Percentiles rank a stretch among this genome's conserved stretches.
phyloP scores from a whole-genome alignment of 2,113 vertebrate species.

The Nanger granti region DNA sequence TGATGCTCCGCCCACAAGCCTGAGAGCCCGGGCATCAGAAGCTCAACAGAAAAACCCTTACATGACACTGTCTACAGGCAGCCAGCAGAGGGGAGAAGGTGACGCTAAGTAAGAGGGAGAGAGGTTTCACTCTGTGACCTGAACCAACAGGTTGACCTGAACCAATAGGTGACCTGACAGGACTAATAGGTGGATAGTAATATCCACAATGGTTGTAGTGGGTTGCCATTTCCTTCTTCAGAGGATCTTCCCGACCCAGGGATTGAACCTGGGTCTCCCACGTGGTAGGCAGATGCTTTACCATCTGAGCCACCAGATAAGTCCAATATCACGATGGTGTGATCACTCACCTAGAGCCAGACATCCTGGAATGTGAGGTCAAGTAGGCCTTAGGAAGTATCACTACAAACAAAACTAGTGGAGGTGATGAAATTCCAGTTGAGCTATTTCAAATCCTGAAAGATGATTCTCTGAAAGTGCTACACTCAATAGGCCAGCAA shows the following conservation, averaged over 20 bases:
- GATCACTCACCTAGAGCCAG: neutral
- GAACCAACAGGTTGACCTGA: neutral
- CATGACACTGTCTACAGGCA: neutral
- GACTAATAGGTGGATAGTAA: neutral
- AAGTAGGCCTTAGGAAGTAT: neutral
- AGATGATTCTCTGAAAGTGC: neutral
- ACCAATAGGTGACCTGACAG: neutral
- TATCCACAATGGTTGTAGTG: neutral
- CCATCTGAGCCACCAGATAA: too few species aligned
- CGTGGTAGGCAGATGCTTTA: too few species aligned
- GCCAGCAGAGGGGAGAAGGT: too few species aligned
- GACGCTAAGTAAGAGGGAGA: neutral
- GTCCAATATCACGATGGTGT: neutral
- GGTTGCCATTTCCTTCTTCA: too few species aligned
- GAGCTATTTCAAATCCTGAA: neutral
- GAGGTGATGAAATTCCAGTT: neutral
- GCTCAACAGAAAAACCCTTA: neutral
- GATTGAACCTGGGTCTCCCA: too few species aligned
- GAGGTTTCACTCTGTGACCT: neutral
- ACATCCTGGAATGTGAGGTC: neutral
- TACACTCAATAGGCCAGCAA: neutral
- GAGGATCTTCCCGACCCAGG: too few species aligned
- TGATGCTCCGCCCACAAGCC: too few species aligned
- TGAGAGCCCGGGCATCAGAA: fast-evolving
- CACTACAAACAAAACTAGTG: neutral